These are phyloP conservation scores for Fukomys damarensis DNA, from an alignment of 2,113 vertebrate species.

Conservation along the genomic window DNA sequence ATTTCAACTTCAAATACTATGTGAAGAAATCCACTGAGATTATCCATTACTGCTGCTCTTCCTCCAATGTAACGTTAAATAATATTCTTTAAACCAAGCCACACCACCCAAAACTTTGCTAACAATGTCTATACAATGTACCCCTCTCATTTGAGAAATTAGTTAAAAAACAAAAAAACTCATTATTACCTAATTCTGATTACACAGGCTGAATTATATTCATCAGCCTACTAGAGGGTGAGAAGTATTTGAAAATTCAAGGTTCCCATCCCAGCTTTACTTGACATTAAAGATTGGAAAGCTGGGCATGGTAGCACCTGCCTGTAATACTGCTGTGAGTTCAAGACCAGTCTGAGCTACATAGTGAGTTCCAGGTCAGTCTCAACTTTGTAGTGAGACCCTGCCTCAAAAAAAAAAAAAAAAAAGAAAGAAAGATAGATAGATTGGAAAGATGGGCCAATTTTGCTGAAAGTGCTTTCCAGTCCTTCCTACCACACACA, in stretches of 20 bases:
- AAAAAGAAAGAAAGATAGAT: no score
- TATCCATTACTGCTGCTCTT: not conserved
- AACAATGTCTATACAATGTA: not conserved
- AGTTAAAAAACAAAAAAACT: not conserved
- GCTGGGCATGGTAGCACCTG: no score
- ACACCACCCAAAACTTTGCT: not conserved
- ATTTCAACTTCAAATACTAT: conserved; percentile 2
- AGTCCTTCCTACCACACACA: not conserved
- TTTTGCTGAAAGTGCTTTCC: conserved; percentile 27
- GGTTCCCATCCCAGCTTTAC: not conserved
- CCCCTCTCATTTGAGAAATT: not conserved
- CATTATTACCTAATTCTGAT: not conserved
- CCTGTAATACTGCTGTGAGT: no score
- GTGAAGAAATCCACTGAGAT: not conserved
- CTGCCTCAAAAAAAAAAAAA: no score
- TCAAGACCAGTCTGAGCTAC: no score
- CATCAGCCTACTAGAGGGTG: not conserved
- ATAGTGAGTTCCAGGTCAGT: no score
- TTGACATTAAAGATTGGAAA: conserved; percentile 29
- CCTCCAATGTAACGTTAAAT: not conserved
- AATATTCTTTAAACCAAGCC: not conserved
- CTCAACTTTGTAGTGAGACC: no score
- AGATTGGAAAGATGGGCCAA: not conserved
- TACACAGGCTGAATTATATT: not conserved
- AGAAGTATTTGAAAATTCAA: not conserved